Evolutionary conservation across 2,113 vertebrate genomes (phyloP).

Genomic region (Anas platyrhynchos): DNA sequence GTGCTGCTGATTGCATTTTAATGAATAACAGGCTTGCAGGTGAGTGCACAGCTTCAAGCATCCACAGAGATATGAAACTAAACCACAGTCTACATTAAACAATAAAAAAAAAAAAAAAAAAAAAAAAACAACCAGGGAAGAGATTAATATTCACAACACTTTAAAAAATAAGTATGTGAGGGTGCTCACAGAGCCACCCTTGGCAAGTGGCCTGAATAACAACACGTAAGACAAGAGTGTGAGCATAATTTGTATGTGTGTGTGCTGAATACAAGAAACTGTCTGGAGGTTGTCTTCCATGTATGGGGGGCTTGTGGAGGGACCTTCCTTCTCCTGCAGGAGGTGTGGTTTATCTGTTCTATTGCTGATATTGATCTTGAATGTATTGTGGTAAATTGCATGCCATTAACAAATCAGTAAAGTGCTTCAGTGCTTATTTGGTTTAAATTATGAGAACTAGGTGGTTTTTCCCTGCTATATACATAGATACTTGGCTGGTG

Average conservation of each 20-base stretch:
- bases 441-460: neutral
- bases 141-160: neutral
- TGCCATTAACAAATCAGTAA: neutral
- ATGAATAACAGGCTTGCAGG: neutral
- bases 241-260: neutral
- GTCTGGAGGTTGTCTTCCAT: neutral
- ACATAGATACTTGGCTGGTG: neutral
- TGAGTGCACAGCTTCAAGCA: neutral
- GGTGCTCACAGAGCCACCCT: neutral
- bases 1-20: neutral
- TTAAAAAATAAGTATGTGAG: neutral
- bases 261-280: neutral
- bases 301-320: neutral
- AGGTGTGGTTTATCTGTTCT: neutral
- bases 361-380: neutral
- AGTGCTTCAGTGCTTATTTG: neutral
- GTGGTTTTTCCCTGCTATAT: neutral
- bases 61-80: neutral
- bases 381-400: neutral
- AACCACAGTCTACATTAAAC: neutral
- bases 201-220: neutral
- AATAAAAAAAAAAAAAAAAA: neutral
- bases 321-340: neutral
- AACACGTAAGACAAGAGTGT: neutral
- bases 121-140: neutral